phyloP scores from a whole-genome alignment of 2,888 invertebrate genomes.

The Trissolcus japonicus region DNA sequence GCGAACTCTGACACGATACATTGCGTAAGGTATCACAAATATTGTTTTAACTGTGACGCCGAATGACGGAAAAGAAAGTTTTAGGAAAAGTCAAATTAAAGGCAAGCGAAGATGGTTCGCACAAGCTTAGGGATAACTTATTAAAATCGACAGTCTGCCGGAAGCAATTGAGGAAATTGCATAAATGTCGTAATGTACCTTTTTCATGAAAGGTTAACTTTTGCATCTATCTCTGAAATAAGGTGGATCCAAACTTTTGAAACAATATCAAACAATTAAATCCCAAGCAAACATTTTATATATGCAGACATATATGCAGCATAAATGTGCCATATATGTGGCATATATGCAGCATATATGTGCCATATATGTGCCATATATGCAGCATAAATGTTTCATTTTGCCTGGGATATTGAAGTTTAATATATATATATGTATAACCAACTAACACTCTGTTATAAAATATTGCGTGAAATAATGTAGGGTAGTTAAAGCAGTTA shows the following conservation, averaged over 20 bases:
- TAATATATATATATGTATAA: too few relatives aligned
- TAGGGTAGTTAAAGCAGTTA: too few relatives aligned
- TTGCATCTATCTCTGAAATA: constrained; percentile 8
- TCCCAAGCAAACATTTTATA: too few relatives aligned
- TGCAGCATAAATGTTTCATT: too few relatives aligned
- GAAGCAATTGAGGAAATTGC: constrained; percentile 51
- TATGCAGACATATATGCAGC: too few relatives aligned
- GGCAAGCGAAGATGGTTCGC: constrained; percentile 47
- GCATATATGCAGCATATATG: too few relatives aligned
- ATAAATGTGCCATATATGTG: too few relatives aligned
- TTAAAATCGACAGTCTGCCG: constrained; percentile 54
- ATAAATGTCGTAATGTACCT: constrained; percentile 31
- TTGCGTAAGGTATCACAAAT: constrained; percentile 1
- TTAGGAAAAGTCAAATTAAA: constrained; percentile 56
- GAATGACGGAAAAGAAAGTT: constrained; percentile 57
- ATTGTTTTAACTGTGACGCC: constrained; percentile 10
- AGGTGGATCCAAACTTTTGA: neutral
- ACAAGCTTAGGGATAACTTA: constrained; percentile 44
- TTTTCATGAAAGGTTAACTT: constrained; percentile 51
- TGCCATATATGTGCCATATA: too few relatives aligned
- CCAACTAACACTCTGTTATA: too few relatives aligned
- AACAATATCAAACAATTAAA: neutral
- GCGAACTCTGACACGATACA: neutral
- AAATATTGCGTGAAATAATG: too few relatives aligned
- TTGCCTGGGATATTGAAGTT: too few relatives aligned